phyloP scores from a whole-genome alignment of 2,797 vertebrate genomes.

The Naso thynnoides region DNA sequence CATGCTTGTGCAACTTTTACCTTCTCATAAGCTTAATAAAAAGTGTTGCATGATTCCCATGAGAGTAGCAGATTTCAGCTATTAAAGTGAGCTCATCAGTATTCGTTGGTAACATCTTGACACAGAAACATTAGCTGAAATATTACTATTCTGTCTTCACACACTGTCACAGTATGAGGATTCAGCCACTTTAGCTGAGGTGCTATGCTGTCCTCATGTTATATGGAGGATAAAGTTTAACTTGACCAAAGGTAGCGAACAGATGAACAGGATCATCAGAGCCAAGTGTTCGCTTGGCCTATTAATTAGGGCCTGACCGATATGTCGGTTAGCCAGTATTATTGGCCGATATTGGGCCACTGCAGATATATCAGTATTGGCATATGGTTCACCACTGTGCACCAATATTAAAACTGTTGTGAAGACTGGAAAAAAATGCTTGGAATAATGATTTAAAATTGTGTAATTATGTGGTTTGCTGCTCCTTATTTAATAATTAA shows the following conservation, averaged over 20 bases:
- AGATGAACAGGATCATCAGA: slow-evolving; percentile 15
- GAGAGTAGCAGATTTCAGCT: slow-evolving; percentile 16
- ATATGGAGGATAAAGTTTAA: slow-evolving; percentile 55
- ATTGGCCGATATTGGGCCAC: too few relatives aligned
- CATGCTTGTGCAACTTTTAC: slow-evolving; percentile 2
- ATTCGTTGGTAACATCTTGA: slow-evolving; percentile 17
- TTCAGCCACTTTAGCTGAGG: slow-evolving; percentile 28
- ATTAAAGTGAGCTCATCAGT: slow-evolving; percentile 14
- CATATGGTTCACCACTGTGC: too few relatives aligned
- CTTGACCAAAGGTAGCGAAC: slow-evolving; percentile 36
- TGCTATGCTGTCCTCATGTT: slow-evolving; percentile 34
- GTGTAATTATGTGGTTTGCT: too few relatives aligned
- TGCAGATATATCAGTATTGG: too few relatives aligned
- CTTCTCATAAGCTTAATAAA: neutral
- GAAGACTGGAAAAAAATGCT: too few relatives aligned
- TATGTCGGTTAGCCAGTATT: too few relatives aligned
- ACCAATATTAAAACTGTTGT: too few relatives aligned
- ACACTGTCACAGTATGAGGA: neutral
- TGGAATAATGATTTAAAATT: too few relatives aligned
- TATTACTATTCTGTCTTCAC: slow-evolving; percentile 13
- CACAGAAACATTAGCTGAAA: slow-evolving; percentile 5
- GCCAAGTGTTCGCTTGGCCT: slow-evolving; percentile 16
- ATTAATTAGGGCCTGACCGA: too few relatives aligned
- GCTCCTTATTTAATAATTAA: too few relatives aligned
- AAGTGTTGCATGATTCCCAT: neutral